phyloP scores from a whole-genome alignment of 2,888 invertebrate species.

The Mesopsocus fuscifrons region DNA sequence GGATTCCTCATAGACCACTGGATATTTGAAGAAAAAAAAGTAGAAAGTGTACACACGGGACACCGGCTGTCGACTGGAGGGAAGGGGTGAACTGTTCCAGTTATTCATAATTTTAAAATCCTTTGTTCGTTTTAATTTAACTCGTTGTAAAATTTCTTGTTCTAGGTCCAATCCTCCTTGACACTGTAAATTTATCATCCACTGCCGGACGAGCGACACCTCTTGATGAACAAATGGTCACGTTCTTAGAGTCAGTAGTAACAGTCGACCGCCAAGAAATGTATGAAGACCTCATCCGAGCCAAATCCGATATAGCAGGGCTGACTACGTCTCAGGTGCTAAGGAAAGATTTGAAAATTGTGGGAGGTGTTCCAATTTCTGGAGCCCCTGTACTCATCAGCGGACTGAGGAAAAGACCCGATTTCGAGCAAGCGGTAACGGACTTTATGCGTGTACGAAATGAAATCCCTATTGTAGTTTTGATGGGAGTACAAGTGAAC shows the following conservation, averaged over 20 bases:
- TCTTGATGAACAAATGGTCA: constrained; percentile 38
- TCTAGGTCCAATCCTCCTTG: constrained; percentile 55
- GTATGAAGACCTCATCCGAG: background rate
- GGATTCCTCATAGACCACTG: no score
- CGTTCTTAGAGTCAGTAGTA: background rate
- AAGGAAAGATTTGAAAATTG: constrained; percentile 6
- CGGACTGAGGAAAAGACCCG: background rate
- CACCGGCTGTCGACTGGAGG: no score
- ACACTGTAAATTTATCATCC: constrained; percentile 56
- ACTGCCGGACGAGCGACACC: constrained; percentile 45
- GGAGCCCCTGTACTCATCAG: background rate
- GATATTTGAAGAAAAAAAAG: no score
- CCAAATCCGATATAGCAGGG: background rate
- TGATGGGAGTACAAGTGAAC: constrained; percentile 1
- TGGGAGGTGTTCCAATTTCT: constrained; percentile 2
- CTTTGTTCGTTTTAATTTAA: no score
- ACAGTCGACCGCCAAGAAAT: background rate
- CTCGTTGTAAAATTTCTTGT: no score
- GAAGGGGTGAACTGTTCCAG: no score
- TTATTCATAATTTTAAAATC: no score
- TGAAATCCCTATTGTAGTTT: constrained; percentile 4
- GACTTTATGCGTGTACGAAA: background rate
- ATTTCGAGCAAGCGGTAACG: background rate
- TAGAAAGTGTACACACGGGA: no score
- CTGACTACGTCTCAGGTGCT: background rate